These are phyloP conservation scores for Phrynosoma platyrhinos DNA, from an alignment of 2,113 vertebrate genomes.

Conservation along the genomic window DNA sequence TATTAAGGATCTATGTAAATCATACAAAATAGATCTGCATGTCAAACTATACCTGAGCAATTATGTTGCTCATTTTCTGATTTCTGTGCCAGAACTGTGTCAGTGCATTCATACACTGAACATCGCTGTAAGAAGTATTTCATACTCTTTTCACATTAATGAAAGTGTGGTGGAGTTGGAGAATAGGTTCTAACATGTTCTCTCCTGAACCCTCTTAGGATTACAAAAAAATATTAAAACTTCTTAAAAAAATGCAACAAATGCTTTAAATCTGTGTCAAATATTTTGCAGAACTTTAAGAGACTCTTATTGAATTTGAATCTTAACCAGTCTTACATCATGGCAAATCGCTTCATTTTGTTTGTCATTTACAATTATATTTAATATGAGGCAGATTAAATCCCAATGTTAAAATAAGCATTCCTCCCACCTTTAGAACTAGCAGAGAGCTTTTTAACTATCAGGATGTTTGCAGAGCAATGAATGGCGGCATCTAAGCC, in stretches of 20 bases:
- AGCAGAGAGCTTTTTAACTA: neutral
- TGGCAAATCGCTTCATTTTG: neutral
- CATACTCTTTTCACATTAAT: neutral
- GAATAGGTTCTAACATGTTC: no score
- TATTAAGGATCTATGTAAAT: neutral
- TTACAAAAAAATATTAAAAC: neutral
- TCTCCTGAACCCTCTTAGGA: neutral
- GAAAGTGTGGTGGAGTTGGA: neutral
- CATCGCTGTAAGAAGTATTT: neutral
- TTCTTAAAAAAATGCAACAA: neutral
- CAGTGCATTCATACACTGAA: neutral
- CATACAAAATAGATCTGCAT: neutral
- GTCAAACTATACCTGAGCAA: neutral
- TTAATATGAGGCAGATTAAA: no score
- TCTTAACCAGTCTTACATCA: neutral
- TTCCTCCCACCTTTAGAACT: neutral
- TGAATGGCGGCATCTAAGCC: neutral
- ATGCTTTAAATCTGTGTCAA: neutral
- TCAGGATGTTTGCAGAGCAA: neutral
- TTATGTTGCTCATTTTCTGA: neutral
- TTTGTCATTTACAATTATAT: neutral
- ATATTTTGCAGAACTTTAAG: neutral
- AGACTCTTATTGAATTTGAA: neutral
- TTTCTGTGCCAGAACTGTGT: neutral
- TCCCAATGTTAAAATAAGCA: neutral